Base-by-base conservation (phyloP, 2,888 invertebrate species). In the Drosophila ochracea region DNA sequence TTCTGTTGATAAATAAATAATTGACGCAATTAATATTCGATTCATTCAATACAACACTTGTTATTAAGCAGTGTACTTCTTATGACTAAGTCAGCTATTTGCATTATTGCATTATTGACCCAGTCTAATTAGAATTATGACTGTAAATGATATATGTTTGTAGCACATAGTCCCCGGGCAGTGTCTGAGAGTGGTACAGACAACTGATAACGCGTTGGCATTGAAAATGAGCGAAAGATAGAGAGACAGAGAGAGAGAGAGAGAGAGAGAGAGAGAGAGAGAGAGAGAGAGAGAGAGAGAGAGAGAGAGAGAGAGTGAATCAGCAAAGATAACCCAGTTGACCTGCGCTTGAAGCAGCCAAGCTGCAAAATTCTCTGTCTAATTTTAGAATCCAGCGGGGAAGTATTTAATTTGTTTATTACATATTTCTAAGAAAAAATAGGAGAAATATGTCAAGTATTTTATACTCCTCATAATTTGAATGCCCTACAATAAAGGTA, bases 261-360 rank as follows among this genome's bases (percentile, higher is more conserved):
- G 41, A 41, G 11, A 11, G n/a, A n/a, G 21, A 7, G 21, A n/a
- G n/a, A n/a, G 21, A 13, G 21, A 47, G 21, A 43, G 25, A 25
- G 4, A 19, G 19, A 39, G 19, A 39, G 19, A 39, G 25, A 1
- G 2, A 25, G 25, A 25, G 25, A 25, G 25, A 25, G 2, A n/a
- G 19, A 41, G 4, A 19, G 10, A 41, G 41, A 41, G 10, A 11
- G n/a, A n/a, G 21, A 7, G 21, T 21, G 21, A 43, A 21, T 11
- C 9, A 43, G 1, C 7, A 9, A 4, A 31, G 77, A 76, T 72
- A 76, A 64, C 73, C 62, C 54, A 10, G 9, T 11, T 57, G 57
- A 79, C 31, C 76, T 49, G n/a, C 33, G 9, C 21, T 16, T 30
- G 3, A 25, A 39, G 3, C 52, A 37, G 52, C 35, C 9, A 31